These are phyloP conservation scores for Clarias gariepinus DNA, from an alignment of 2,113 vertebrate species.

Conservation along the genomic window DNA sequence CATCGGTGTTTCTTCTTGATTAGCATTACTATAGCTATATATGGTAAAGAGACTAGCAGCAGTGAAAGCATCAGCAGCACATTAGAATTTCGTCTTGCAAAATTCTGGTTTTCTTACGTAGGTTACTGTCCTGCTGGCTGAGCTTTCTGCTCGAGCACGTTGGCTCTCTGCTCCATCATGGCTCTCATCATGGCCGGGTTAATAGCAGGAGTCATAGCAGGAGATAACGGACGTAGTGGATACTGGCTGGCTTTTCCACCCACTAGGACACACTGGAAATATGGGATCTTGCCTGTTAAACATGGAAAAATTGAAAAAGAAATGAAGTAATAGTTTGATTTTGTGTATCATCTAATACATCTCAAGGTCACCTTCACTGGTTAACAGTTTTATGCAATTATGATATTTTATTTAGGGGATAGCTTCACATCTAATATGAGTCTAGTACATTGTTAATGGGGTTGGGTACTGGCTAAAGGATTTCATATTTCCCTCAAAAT, in stretches of 20 bases:
- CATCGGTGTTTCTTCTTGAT: background rate
- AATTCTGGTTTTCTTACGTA: no score
- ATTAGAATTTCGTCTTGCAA: background rate
- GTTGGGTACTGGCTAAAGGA: no score
- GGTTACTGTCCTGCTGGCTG: slow-evolving; percentile 64
- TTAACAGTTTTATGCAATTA: no score
- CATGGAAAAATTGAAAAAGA: background rate
- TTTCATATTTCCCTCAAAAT: background rate
- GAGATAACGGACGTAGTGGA: slow-evolving; percentile 68
- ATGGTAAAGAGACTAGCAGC: slow-evolving; percentile 29
- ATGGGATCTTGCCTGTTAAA: slow-evolving; percentile 69
- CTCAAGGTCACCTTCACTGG: background rate
- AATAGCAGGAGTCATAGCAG: slow-evolving; percentile 65
- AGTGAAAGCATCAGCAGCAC: slow-evolving; percentile 21
- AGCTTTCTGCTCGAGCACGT: slow-evolving; percentile 59
- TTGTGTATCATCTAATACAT: background rate
- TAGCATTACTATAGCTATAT: background rate
- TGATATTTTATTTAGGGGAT: background rate
- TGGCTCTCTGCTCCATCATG: slow-evolving; percentile 68
- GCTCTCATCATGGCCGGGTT: slow-evolving; percentile 65
- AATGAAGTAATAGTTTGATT: background rate
- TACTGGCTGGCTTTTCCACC: slow-evolving; percentile 69
- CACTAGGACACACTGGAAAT: slow-evolving; percentile 76
- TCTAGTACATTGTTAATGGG: background rate
- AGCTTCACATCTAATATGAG: background rate